Percentiles rank a stretch among this genome's conserved stretches.
These are phyloP conservation scores for Dusona sp. DNA, from an alignment of 2,888 invertebrate genomes.

Conservation along the genomic window DNA sequence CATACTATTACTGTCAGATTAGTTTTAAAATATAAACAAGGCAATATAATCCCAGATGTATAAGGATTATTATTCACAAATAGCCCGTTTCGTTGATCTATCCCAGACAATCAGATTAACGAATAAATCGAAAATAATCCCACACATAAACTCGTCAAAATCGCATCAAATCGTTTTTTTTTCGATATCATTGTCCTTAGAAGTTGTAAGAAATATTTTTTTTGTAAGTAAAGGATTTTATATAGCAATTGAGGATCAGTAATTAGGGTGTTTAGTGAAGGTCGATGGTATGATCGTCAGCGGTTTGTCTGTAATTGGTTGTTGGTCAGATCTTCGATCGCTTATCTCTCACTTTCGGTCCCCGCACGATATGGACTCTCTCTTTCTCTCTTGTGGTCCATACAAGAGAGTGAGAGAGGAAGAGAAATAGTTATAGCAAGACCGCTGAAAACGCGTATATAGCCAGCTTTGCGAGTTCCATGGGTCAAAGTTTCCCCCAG, in stretches of 20 bases:
- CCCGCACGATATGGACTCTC: conserved; percentile 17
- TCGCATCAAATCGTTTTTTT: neutral
- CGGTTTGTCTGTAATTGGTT: conserved; percentile 78
- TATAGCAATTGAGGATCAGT: conserved; percentile 5
- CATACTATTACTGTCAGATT: conserved; percentile 3
- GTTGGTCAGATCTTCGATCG: conserved; percentile 81
- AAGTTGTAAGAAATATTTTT: neutral
- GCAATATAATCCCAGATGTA: neutral
- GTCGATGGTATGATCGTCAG: conserved; percentile 62
- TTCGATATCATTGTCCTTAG: neutral
- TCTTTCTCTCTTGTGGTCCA: conserved; percentile 32
- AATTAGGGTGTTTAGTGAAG: conserved; percentile 53
- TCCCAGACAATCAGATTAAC: neutral
- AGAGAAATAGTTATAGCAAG: conserved; percentile 40
- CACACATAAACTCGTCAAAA: neutral
- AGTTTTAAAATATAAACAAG: neutral
- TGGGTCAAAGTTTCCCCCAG: conserved; percentile 71
- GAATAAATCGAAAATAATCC: neutral
- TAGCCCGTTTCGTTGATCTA: neutral
- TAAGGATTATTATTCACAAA: neutral
- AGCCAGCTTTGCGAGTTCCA: conserved; percentile 64
- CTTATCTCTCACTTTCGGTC: conserved; percentile 67
- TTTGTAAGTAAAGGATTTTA: neutral
- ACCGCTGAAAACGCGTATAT: conserved; percentile 50
- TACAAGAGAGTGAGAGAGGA: conserved; percentile 44